Conservation (phyloP, 2,113 vertebrate species). For the Sander lucioperca region DNA sequence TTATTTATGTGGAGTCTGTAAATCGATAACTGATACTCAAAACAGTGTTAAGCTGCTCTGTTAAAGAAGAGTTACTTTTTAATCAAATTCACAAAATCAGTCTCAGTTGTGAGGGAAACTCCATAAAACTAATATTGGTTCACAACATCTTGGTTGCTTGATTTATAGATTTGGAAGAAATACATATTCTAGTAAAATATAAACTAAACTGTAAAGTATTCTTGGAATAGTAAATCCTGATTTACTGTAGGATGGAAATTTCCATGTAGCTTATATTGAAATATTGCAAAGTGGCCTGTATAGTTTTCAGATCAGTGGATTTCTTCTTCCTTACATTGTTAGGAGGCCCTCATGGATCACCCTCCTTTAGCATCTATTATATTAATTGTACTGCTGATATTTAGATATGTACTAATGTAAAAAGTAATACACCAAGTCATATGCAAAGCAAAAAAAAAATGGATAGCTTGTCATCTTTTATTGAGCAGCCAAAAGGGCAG, state of each 20-base stretch:
- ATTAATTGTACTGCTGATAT: not conserved
- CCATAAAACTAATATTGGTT: not conserved
- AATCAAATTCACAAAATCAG: not conserved
- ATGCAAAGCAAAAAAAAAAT: not conserved
- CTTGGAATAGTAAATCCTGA: not conserved
- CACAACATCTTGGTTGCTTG: not conserved
- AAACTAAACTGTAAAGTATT: not conserved
- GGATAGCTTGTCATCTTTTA: conserved; percentile 3
- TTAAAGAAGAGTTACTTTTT: not conserved
- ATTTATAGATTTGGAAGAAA: not conserved
- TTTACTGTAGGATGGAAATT: not conserved
- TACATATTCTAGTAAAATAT: not conserved
- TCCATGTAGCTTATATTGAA: not conserved
- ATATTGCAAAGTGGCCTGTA: not conserved
- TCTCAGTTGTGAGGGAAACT: not conserved
- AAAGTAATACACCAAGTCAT: not conserved
- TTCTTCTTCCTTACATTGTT: not conserved
- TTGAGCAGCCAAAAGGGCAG: not conserved
- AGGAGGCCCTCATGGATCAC: not conserved
- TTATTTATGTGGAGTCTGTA: not conserved
- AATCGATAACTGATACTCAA: not conserved
- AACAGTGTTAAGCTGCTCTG: not conserved
- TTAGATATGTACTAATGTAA: not conserved
- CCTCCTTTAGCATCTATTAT: not conserved
- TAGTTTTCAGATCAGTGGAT: not conserved